phyloP scores from a whole-genome alignment of 2,797 vertebrate species.

The Leptatherina wallacei region DNA sequence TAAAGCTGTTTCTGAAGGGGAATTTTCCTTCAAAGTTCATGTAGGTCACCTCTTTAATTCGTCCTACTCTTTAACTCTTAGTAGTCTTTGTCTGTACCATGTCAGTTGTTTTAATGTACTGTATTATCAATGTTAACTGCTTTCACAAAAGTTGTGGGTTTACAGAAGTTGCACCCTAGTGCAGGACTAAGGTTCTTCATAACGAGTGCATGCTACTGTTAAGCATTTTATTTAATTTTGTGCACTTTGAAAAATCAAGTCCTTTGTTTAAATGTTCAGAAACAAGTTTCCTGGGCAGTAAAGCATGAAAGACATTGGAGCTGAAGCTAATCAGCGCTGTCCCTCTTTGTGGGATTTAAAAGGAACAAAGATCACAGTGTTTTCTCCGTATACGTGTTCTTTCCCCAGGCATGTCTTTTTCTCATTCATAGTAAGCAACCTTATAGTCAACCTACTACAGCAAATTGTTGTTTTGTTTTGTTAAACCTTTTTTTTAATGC shows the following conservation, averaged over 20 bases:
- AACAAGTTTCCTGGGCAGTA: neutral
- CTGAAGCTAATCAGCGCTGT: slow-evolving; percentile 20
- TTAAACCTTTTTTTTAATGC: neutral
- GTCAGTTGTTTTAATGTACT: neutral
- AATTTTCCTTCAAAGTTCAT: neutral
- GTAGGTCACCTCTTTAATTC: slow-evolving; percentile 11
- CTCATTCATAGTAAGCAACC: no score
- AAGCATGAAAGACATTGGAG: slow-evolving; percentile 7
- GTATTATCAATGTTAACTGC: neutral
- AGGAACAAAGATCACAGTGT: slow-evolving; percentile 40
- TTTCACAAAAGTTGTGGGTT: neutral
- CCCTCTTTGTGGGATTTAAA: slow-evolving; percentile 21
- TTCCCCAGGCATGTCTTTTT: slow-evolving; percentile 6
- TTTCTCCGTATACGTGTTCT: neutral
- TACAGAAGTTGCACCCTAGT: neutral
- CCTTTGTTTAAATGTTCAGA: slow-evolving; percentile 3
- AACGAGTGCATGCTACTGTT: neutral
- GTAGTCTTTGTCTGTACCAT: neutral
- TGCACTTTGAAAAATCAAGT: neutral
- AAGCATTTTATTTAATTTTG: neutral
- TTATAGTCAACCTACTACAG: neutral
- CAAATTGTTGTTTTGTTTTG: neutral
- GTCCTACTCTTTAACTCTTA: neutral
- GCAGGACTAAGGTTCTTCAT: neutral
- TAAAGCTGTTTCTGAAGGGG: neutral